A percentile compares a stretch with the other conserved stretches of the same genome.
These are phyloP conservation scores for Acrossocheilus wenchowensis DNA, from an alignment of 2,797 vertebrate genomes.

Conservation along the genomic window DNA sequence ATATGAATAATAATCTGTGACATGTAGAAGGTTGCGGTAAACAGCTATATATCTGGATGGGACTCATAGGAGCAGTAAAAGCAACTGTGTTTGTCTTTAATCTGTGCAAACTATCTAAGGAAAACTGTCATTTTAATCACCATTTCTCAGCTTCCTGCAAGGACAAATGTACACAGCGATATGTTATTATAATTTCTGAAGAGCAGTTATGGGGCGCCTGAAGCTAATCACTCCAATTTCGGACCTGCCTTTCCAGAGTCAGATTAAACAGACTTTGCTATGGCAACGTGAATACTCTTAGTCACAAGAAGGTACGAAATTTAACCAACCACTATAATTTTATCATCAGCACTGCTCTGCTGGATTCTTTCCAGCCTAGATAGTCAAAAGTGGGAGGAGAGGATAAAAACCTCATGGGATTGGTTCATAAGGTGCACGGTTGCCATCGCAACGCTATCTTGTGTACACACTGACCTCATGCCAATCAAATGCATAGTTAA, in stretches of 20 bases:
- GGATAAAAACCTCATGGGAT: constrained; percentile 38
- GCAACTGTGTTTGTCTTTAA: background rate
- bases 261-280: constrained; percentile 56
- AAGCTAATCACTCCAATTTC: constrained; percentile 54
- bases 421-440: constrained; percentile 35
- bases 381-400: constrained; percentile 22
- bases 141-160: background rate
- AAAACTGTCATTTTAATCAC: constrained; percentile 26
- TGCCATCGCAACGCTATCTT: constrained; percentile 43
- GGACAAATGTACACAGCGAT: constrained; percentile 22
- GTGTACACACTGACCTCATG: constrained; percentile 1
- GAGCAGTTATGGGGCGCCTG: constrained; percentile 23
- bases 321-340: constrained; percentile 60
- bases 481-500: constrained; percentile 19
- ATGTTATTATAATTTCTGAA: constrained; percentile 33
- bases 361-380: constrained; percentile 24
- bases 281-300: constrained; percentile 53
- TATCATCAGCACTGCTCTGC: constrained; percentile 52
- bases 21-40: constrained; percentile 7
- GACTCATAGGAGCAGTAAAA: constrained; percentile 16
- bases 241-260: constrained; percentile 38
- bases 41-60: constrained; percentile 3
- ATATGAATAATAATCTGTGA: constrained; percentile 34
- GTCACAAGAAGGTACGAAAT: constrained; percentile 45
- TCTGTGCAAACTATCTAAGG: background rate